Conservation (phyloP, 1,140 invertebrate species). For the Drepana arcuata region DNA sequence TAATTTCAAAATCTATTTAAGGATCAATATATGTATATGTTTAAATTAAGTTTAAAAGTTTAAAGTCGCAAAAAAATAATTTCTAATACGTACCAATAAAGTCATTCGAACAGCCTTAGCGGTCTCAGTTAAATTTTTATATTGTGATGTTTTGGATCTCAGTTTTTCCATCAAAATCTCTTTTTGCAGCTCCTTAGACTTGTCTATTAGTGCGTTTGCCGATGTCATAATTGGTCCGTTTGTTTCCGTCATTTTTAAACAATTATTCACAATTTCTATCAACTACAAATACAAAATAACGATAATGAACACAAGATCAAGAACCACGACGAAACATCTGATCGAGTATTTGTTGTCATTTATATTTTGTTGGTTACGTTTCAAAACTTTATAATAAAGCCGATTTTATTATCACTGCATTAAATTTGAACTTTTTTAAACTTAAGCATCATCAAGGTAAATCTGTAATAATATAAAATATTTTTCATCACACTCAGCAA, state of each 20-base stretch:
- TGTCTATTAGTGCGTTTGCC: slow-evolving; percentile 66
- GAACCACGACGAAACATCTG: slow-evolving; percentile 25
- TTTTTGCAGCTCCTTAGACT: slow-evolving; percentile 81
- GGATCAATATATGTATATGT: too few relatives aligned
- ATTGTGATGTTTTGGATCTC: slow-evolving; percentile 83
- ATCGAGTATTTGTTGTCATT: too few relatives aligned
- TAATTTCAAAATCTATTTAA: too few relatives aligned
- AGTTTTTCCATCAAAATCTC: slow-evolving; percentile 91
- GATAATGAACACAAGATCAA: slow-evolving; percentile 41
- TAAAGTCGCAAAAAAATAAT: slow-evolving; percentile 8
- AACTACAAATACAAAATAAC: slow-evolving; percentile 45
- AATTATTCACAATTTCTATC: slow-evolving; percentile 27
- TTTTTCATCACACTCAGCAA: slow-evolving; percentile 9
- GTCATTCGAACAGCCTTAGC: slow-evolving; percentile 88
- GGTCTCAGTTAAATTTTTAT: slow-evolving; percentile 86
- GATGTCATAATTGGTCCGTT: slow-evolving; percentile 43
- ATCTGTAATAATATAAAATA: too few relatives aligned
- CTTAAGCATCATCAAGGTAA: too few relatives aligned
- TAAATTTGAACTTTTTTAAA: too few relatives aligned
- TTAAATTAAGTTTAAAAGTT: not conserved
- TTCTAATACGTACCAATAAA: slow-evolving; percentile 78
- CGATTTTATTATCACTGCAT: too few relatives aligned
- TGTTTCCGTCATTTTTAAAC: slow-evolving; percentile 50
- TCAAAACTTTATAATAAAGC: too few relatives aligned
- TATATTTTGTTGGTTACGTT: too few relatives aligned